These are phyloP conservation scores for Chloropsis cyanopogon DNA, from an alignment of 2,113 vertebrate species.

Conservation along the genomic window DNA sequence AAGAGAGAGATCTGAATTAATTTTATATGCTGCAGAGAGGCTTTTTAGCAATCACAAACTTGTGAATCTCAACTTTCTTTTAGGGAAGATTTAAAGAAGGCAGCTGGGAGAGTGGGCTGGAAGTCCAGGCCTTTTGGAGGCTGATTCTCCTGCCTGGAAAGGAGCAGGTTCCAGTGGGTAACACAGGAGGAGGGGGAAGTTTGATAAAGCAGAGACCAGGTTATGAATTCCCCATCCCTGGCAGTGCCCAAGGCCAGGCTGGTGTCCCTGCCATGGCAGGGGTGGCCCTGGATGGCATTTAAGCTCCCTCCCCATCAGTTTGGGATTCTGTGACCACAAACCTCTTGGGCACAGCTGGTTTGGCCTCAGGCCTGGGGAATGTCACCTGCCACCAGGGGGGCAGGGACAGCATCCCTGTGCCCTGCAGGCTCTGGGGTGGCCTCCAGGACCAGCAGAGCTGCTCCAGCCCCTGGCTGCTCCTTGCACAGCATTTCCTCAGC, in stretches of 20 bases:
- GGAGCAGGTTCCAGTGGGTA: neutral
- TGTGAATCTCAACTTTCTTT: neutral
- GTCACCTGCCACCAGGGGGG: neutral
- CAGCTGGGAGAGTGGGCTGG: neutral
- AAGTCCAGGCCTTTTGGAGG: neutral
- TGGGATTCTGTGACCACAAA: neutral
- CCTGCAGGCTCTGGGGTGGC: neutral
- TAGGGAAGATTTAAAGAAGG: neutral
- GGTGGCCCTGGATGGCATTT: neutral
- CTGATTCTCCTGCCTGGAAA: neutral
- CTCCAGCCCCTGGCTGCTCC: neutral
- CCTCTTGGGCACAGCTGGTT: neutral
- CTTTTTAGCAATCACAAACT: slow-evolving; percentile 30
- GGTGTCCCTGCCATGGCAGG: neutral
- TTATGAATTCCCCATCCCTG: neutral
- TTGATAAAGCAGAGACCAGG: neutral
- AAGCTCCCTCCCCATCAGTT: neutral
- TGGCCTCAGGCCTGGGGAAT: neutral
- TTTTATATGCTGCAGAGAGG: slow-evolving; percentile 5
- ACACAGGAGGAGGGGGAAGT: neutral
- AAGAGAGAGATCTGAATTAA: slow-evolving; percentile 19
- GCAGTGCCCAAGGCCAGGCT: neutral
- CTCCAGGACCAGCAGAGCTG: neutral
- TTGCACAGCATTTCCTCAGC: neutral
- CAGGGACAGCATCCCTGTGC: rapidly evolving